phyloP scores from a whole-genome alignment of 2,888 invertebrate species.

The Drosophila atripex region DNA sequence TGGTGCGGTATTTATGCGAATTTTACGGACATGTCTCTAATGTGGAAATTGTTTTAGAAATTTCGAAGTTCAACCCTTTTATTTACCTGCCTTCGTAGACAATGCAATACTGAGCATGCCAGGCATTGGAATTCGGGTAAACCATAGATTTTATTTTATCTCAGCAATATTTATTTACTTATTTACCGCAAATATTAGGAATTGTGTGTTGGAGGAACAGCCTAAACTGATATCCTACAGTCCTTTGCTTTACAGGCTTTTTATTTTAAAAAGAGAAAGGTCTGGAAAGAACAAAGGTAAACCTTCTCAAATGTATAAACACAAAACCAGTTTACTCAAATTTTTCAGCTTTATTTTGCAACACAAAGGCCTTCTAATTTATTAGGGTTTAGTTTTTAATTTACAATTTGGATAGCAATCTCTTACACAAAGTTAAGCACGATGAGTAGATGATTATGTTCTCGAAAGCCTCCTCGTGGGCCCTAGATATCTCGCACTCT shows the following conservation, averaged over 20 bases:
- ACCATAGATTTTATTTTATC: not conserved
- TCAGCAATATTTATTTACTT: not conserved
- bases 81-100: not conserved
- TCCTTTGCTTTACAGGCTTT: too few relatives aligned
- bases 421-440: constrained; percentile 10
- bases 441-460: not conserved
- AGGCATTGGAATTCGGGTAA: not conserved
- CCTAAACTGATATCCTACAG: too few relatives aligned
- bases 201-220: too few relatives aligned
- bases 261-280: too few relatives aligned
- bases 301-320: not conserved
- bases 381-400: constrained; percentile 15
- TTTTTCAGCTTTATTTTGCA: not conserved
- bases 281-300: too few relatives aligned
- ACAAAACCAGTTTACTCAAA: not conserved
- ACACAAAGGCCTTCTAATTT: constrained; percentile 6
- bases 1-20: not conserved
- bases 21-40: not conserved
- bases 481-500: not conserved
- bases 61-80: not conserved
- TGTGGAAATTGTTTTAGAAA: not conserved
- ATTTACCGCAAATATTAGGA: not conserved
- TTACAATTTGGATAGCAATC: constrained; percentile 26
- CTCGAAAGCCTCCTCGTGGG: not conserved
- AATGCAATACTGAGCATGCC: not conserved